Evolutionary conservation across 2,113 vertebrate genomes (phyloP).

Genomic region (Eretmochelys imbricata): DNA sequence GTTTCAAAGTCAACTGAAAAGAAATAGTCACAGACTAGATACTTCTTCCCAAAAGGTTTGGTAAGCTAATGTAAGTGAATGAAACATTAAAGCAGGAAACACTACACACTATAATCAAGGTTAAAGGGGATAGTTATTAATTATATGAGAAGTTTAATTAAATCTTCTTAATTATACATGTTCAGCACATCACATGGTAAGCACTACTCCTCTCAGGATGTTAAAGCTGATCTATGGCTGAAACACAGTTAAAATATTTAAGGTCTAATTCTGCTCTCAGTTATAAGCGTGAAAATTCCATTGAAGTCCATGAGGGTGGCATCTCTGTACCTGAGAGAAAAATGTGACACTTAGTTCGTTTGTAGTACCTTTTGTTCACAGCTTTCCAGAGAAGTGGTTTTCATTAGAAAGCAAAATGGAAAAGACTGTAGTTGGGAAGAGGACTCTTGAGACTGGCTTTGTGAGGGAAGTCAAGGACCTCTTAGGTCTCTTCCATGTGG

Average conservation of each 20-base stretch:
- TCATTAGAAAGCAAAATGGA: not conserved
- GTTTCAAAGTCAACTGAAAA: not conserved
- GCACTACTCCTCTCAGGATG: not conserved
- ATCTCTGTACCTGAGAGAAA: not conserved
- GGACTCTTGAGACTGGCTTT: not conserved
- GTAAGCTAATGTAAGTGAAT: not conserved
- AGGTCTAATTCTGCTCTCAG: not conserved
- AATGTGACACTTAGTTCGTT: not conserved
- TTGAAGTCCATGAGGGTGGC: not conserved
- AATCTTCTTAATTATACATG: not conserved
- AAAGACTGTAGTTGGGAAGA: not conserved
- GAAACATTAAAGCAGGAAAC: not conserved
- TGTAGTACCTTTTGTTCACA: not conserved
- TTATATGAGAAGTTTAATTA: not conserved
- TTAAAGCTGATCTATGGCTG: not conserved
- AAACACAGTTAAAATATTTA: not conserved
- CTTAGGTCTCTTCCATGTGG: fast-evolving
- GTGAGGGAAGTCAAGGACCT: not conserved
- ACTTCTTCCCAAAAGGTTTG: not conserved
- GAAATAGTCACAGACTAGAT: not conserved
- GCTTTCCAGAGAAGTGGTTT: not conserved
- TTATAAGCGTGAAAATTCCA: not conserved
- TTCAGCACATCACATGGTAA: not conserved
- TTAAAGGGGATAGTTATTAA: not conserved
- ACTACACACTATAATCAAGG: not conserved